Evolutionary conservation across 37 sponge, comb jelly and placozoan genomes (phyloP).

Genomic region (Diacarnus erythraeanus): DNA sequence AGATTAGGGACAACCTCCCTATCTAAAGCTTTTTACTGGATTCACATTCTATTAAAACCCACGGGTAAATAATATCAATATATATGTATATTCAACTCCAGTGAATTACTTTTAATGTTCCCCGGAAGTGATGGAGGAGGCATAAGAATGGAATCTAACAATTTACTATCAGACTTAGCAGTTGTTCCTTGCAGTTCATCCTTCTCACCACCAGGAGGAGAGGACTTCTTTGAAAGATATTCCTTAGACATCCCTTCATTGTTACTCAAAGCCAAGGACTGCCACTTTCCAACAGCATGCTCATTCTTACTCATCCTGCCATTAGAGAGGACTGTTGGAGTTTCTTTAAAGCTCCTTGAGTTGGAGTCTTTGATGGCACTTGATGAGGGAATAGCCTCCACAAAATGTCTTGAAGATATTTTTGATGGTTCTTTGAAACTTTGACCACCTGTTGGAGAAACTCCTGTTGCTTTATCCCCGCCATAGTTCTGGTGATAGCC

Average conservation of each 20-base stretch:
- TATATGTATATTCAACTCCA: too few relatives aligned
- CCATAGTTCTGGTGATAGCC: background rate
- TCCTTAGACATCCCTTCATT: background rate
- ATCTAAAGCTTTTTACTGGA: too few relatives aligned
- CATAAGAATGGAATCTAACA: background rate
- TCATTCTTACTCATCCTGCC: background rate
- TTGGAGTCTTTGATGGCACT: too few relatives aligned
- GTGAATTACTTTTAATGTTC: too few relatives aligned
- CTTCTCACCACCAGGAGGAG: background rate
- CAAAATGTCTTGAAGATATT: background rate
- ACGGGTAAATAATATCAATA: too few relatives aligned
- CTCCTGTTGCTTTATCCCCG: background rate
- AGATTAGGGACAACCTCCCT: too few relatives aligned
- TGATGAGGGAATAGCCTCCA: background rate
- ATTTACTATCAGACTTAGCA: background rate
- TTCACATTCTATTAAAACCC: too few relatives aligned
- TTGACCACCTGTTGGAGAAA: background rate
- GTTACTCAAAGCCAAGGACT: background rate
- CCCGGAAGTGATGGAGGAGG: too few relatives aligned
- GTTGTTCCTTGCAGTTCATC: too few relatives aligned
- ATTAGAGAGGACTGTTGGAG: too few relatives aligned
- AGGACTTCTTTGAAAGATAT: background rate
- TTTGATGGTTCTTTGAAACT: background rate
- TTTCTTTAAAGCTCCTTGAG: background rate
- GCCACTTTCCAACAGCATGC: background rate